Base-by-base conservation (phyloP, 2,888 invertebrate species). In the Lissonota sp. region DNA sequence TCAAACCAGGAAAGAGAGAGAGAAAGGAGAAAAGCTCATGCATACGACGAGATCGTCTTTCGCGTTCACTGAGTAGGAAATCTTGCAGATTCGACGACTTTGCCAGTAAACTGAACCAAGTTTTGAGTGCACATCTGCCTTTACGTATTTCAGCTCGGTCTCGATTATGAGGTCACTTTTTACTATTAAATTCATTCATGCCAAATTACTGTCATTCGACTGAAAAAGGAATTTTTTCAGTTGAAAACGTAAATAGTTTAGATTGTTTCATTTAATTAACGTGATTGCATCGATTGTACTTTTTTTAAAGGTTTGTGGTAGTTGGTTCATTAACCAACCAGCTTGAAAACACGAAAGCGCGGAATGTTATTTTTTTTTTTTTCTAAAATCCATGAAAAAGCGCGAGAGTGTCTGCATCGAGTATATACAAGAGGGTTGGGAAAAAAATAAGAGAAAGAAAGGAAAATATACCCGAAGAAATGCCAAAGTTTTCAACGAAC, bases 41-140 rank as follows among this genome's bases (percentile, higher is more conserved):
- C 26, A 26, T 26, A 26, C 64, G 64, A 70, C 51, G 44, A 49
- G 66, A 64, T 14, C 49, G 70, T 53, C 55, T 66, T 57, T 57
- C 51, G 16, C 53, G 63, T 53, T 63, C 42, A 37, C 26, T 57
- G 37, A 44, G n/a, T 37, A 14, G 14, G 58, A 40, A 67, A 67
- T 63, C 8, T 57, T 62, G 55, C 53, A 51, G 57, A 80, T 67
- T 40, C 60, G 51, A 16, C 76, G 51, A 69, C 72, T 76, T 76
- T 60, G 42, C 49, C 44, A 37, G 40, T 37, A 26, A 26, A 62
- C 40, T 7, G 16, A 66, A 49, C 14, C 57, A 64, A 64, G 42
- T 71, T 80, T 66, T 16, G 7, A 39, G 53, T 26, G 51, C 51
- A 37, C 64, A 42, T 69, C 42, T 44, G n/a, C 62, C 55, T 62